A percentile compares a stretch with the other conserved stretches of the same genome.
Conservation (phyloP, 2,888 invertebrate genomes). For the Cataglyphis altisquamis region DNA sequence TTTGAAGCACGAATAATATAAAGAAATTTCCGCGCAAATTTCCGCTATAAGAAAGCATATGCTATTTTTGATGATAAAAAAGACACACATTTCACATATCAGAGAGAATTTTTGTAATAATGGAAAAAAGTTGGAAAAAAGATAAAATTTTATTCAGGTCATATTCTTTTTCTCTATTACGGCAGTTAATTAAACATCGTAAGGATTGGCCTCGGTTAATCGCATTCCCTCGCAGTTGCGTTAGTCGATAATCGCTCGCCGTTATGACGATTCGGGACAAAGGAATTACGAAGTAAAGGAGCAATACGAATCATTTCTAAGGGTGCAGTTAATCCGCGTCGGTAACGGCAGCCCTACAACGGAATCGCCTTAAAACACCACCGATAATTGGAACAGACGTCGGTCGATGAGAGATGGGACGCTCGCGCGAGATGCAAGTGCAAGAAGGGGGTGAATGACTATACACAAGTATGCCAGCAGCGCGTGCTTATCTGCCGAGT, state of each 20-base stretch:
- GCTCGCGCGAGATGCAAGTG: constrained; percentile 39
- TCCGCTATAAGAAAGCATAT: too few relatives aligned
- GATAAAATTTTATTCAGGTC: neutral
- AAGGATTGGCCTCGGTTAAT: constrained; percentile 37
- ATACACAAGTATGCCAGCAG: constrained; percentile 38
- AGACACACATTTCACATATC: neutral
- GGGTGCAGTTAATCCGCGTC: constrained; percentile 82
- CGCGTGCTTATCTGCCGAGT: constrained; percentile 55
- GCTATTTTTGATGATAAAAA: neutral
- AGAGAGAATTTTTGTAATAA: neutral
- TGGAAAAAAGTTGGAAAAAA: neutral
- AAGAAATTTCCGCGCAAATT: neutral
- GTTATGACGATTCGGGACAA: constrained; percentile 50
- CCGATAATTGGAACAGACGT: constrained; percentile 70
- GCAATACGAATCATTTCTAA: constrained; percentile 75
- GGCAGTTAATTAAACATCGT: constrained; percentile 42
- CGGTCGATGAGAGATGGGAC: constrained; percentile 55
- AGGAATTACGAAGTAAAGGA: constrained; percentile 46
- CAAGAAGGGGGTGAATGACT: constrained; percentile 49
- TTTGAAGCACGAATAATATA: neutral
- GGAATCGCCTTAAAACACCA: constrained; percentile 69
- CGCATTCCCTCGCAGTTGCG: constrained; percentile 38
- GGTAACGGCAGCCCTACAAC: constrained; percentile 81
- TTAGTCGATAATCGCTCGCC: constrained; percentile 48
- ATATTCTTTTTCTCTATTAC: neutral